Evolutionary conservation across 1,140 invertebrate genomes (phyloP).

Genomic region (Drosophila athabasca): DNA sequence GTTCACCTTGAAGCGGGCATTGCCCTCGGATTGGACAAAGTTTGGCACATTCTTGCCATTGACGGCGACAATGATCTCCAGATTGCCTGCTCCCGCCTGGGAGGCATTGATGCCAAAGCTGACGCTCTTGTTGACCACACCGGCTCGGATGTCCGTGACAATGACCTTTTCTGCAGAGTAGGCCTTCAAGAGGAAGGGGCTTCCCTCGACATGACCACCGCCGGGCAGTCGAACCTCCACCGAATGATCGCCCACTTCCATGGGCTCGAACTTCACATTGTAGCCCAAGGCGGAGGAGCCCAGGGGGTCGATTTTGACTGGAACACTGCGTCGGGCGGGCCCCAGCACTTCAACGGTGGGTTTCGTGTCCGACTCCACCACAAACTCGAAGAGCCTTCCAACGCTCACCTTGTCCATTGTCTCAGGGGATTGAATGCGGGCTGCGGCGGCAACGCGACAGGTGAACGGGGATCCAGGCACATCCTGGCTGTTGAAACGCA

Average conservation of each 20-base stretch:
- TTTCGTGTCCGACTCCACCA: slow-evolving; percentile 90
- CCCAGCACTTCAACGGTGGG: slow-evolving; percentile 92
- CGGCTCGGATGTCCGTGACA: slow-evolving; percentile 95
- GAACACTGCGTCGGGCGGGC: slow-evolving; percentile 88
- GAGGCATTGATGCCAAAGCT: slow-evolving; percentile 95
- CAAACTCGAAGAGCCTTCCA: slow-evolving; percentile 91
- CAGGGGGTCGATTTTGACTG: slow-evolving; percentile 86
- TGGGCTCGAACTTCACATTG: slow-evolving; percentile 92
- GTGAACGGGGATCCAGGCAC: slow-evolving; percentile 94
- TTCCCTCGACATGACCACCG: slow-evolving; percentile 94
- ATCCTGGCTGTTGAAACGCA: slow-evolving; percentile 97
- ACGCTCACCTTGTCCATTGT: slow-evolving; percentile 97
- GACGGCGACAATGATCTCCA: slow-evolving; percentile 99
- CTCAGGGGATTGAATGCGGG: slow-evolving; percentile 90
- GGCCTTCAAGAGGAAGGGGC: slow-evolving; percentile 97
- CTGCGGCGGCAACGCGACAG: slow-evolving; percentile 89
- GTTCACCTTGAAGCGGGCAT: slow-evolving; percentile 97
- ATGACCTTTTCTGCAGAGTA: slow-evolving; percentile 94
- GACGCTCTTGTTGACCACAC: slow-evolving; percentile 95
- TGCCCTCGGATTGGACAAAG: slow-evolving; percentile 98
- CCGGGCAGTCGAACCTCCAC: slow-evolving; percentile 91
- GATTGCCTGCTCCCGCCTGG: slow-evolving; percentile 93
- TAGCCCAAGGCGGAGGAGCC: slow-evolving; percentile 84
- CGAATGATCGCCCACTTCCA: slow-evolving; percentile 96
- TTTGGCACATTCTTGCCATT: slow-evolving; percentile 98